Evolutionary conservation across 2,888 invertebrate genomes (phyloP).

Genomic region (Pseudanteris insignis): DNA sequence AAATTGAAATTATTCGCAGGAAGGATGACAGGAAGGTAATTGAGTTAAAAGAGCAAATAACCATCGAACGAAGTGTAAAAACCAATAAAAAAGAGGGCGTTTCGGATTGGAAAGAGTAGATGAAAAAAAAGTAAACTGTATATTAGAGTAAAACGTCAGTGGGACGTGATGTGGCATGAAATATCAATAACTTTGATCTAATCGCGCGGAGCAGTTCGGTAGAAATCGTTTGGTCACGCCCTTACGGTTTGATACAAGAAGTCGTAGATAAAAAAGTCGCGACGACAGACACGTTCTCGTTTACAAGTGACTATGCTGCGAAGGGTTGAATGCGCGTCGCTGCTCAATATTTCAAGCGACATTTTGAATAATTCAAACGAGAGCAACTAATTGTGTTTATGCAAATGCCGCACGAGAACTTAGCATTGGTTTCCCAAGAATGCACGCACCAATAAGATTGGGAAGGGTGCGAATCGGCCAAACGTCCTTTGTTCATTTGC

Average conservation of each 20-base stretch:
- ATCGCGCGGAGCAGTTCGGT: slow-evolving; percentile 49
- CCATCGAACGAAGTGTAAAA: too few species aligned
- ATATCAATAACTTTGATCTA: slow-evolving; percentile 52
- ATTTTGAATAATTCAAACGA: slow-evolving; percentile 64
- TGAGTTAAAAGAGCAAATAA: too few species aligned
- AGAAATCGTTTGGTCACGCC: slow-evolving; percentile 46
- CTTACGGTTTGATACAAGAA: slow-evolving; percentile 35
- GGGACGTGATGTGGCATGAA: slow-evolving; percentile 50
- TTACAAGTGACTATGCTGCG: slow-evolving; percentile 20
- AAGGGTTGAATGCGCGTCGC: slow-evolving; percentile 31
- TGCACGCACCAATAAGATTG: slow-evolving; percentile 52
- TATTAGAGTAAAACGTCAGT: slow-evolving; percentile 24
- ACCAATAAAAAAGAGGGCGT: too few species aligned
- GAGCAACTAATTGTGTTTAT: slow-evolving; percentile 64
- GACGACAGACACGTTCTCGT: slow-evolving; percentile 28
- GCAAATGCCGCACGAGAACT: slow-evolving; percentile 53
- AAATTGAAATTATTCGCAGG: too few species aligned
- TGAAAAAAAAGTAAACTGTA: too few species aligned
- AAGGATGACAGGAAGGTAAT: too few species aligned
- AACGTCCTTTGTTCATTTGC: slow-evolving; percentile 32
- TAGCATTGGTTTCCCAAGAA: slow-evolving; percentile 59
- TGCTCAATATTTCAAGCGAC: slow-evolving; percentile 44
- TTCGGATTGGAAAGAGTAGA: too few species aligned
- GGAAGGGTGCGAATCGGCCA: slow-evolving; percentile 43
- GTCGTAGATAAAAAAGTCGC: slow-evolving; percentile 30